phyloP scores from a whole-genome alignment of 2,888 invertebrate genomes.

The Barypeithes pellucidus region DNA sequence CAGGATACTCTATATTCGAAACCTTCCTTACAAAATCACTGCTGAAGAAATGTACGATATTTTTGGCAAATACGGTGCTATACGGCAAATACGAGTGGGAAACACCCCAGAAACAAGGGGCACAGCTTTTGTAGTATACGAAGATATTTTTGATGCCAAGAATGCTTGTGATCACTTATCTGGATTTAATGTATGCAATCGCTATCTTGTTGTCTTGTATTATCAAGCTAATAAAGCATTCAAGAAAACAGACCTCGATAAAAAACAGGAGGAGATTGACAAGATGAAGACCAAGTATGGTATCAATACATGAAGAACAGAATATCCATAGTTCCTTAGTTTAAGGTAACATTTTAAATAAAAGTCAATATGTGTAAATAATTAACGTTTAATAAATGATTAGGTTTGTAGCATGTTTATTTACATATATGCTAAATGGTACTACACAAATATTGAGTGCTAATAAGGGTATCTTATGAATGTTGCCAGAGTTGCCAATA shows the following conservation, averaged over 20 bases:
- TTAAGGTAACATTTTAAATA: neutral
- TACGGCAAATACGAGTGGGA: constrained; percentile 97
- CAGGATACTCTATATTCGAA: constrained; percentile 95
- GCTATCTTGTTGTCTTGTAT: constrained; percentile 98
- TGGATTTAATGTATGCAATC: constrained; percentile 98
- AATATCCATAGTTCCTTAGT: neutral
- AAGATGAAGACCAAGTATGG: constrained; percentile 97
- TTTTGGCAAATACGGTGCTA: constrained; percentile 99
- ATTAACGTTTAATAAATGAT: neutral
- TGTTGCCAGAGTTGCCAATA: no score
- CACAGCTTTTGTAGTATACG: constrained; percentile 99
- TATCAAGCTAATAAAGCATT: constrained; percentile 98
- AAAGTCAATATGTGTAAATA: neutral
- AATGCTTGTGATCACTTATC: constrained; percentile 99
- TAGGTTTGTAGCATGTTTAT: no score
- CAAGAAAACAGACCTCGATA: constrained; percentile 95
- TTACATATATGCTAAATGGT: no score
- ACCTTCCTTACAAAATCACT: constrained; percentile 99
- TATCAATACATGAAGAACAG: constrained; percentile 70
- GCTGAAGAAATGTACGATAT: constrained; percentile 99
- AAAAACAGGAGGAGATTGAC: constrained; percentile 96
- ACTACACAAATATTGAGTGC: no score
- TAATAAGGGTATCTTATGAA: no score
- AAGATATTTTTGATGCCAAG: constrained; percentile 99
- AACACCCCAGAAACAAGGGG: constrained; percentile 98